phyloP scores from a whole-genome alignment of 2,888 invertebrate genomes.

The Agrochola lota region DNA sequence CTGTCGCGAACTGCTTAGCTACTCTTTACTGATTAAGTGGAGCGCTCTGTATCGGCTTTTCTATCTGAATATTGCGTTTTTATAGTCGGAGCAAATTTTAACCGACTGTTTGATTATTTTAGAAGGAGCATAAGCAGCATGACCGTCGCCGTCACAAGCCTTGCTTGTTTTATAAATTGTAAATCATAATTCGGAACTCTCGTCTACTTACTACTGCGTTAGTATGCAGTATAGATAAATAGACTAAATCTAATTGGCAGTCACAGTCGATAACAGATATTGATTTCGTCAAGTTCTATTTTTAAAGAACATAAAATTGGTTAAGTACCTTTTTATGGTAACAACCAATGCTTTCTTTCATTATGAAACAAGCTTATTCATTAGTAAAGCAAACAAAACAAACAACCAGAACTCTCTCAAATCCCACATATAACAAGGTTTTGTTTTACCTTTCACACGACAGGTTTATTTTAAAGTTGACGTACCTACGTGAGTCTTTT shows the following conservation, averaged over 20 bases:
- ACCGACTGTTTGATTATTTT: not conserved
- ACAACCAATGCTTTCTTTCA: not conserved
- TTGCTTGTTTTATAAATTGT: not conserved
- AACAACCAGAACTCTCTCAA: slow-evolving; percentile 14
- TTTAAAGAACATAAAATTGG: not conserved
- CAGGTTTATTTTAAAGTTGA: slow-evolving; percentile 46
- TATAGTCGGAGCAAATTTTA: not conserved
- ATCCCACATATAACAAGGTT: slow-evolving; percentile 11
- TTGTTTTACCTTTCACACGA: slow-evolving; percentile 28
- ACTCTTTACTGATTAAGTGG: slow-evolving; percentile 39
- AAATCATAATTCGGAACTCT: not conserved
- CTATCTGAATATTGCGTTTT: slow-evolving; percentile 2
- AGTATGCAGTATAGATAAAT: not conserved
- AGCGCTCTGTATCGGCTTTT: slow-evolving; percentile 11
- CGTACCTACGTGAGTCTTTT: slow-evolving; percentile 65
- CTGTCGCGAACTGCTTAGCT: slow-evolving; percentile 50
- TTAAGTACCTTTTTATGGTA: not conserved
- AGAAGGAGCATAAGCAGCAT: not conserved
- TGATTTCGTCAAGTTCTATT: not conserved
- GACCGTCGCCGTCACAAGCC: no score
- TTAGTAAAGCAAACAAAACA: slow-evolving; percentile 31
- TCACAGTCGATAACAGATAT: not conserved
- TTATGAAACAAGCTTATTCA: not conserved
- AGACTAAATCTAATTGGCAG: no score
- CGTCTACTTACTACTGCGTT: not conserved